Base-by-base conservation (phyloP, 2,888 invertebrate genomes). In the Pollenia griseotomentosa region DNA sequence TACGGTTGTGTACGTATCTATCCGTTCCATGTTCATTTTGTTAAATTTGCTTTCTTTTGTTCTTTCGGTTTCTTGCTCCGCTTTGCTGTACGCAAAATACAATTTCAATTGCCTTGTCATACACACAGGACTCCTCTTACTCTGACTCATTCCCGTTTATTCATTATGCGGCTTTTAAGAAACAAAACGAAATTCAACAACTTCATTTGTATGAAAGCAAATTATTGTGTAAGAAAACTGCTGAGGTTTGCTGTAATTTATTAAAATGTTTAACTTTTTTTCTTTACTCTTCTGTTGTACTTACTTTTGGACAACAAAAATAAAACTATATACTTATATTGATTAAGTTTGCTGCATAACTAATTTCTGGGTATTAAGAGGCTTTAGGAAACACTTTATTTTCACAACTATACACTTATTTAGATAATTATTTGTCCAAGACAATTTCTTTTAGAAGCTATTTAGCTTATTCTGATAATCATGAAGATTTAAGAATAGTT, bases 211-310 rank as follows among this genome's bases (percentile, higher is more conserved):
- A 63, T n/a, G 74, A 79, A 68, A 81, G 12, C n/a, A 14, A 66
- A 74, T 74, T 66, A 65, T 68, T 71, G 33, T 73, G 4, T 44
- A 66, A 88, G 82, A 71, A 88, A 87, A 89, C 82, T 88, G 90
- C 90, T 90, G 90, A 90, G 90, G 88, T 53, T 83, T 65, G 66
- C 90, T 89, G 90, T 90, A 86, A 91, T 91, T 92, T 91, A 91
- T 91, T 90, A 90, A 91, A 91, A 90, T 89, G 89, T 88, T 88
- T 33, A 33, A 33, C 6, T 33, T 33, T 86, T 40, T 65, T 75
- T 53, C 66, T 16, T 61, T 77, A 2, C 46, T 33, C 16, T 33
- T 33, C 0, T 14, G 44, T 11, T 66, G 42, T 44, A 11, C 23
- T 70, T n/a, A 14, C n/a, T 79, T 33, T 40, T 55, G 44, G 48